Conservation (phyloP, 2,888 invertebrate species). For the Cylloceria caligata region DNA sequence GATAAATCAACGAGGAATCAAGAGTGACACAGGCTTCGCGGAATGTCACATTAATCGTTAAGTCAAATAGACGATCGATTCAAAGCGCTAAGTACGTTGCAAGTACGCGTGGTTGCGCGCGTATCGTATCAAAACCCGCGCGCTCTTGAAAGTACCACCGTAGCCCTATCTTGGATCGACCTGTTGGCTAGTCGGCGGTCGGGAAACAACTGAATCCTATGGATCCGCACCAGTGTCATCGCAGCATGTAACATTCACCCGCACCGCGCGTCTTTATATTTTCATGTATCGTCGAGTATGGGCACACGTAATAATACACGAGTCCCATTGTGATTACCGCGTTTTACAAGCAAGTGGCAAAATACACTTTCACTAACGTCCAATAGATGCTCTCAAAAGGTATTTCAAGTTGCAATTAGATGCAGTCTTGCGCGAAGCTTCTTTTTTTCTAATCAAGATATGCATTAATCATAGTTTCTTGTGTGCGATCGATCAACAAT, state of each 20-base stretch:
- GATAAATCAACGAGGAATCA: conserved; percentile 29
- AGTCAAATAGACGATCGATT: conserved; percentile 32
- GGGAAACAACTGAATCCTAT: conserved; percentile 76
- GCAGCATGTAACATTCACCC: conserved; percentile 73
- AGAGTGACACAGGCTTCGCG: conserved; percentile 26
- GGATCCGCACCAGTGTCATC: conserved; percentile 72
- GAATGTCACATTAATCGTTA: conserved; percentile 26
- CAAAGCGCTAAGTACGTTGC: conserved; percentile 11
- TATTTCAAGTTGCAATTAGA: conserved; percentile 28
- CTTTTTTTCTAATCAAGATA: conserved; percentile 34
- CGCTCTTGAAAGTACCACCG: not conserved
- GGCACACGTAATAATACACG: not conserved
- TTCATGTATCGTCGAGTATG: conserved; percentile 31
- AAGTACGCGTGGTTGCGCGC: conserved; percentile 4
- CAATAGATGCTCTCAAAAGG: conserved; percentile 51
- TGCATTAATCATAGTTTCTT: conserved; percentile 30
- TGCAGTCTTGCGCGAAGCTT: conserved; percentile 40
- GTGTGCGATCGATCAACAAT: conserved; percentile 66
- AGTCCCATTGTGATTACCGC: conserved; percentile 2
- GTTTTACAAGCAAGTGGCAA: conserved; percentile 39
- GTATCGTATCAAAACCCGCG: not conserved
- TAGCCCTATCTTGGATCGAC: conserved; percentile 52
- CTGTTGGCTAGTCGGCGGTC: conserved; percentile 67
- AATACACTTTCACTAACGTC: conserved; percentile 64
- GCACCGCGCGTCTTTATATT: conserved; percentile 32